Conservation (phyloP, 2,113 vertebrate species). For the Chitala chitala region DNA sequence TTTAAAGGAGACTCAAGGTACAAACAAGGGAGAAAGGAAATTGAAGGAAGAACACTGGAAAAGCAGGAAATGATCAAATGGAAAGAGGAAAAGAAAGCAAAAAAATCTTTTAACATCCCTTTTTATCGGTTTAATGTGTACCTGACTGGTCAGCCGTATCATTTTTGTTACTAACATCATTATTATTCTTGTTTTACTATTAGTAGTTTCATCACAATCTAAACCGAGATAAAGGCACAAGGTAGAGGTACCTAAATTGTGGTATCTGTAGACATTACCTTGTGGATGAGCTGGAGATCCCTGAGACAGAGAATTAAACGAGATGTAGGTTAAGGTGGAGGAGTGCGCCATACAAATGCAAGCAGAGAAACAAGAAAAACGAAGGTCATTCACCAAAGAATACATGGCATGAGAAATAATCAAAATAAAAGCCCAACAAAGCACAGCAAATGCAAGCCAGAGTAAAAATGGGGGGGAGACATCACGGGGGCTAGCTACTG, state of each 20-base stretch:
- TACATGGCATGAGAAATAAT: background rate
- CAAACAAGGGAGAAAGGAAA: background rate
- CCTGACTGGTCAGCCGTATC: too few relatives aligned
- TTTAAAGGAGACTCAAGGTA: background rate
- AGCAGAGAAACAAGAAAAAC: slow-evolving; percentile 1
- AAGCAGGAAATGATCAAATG: background rate
- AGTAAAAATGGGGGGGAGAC: background rate
- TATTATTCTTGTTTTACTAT: background rate
- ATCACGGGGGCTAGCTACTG: slow-evolving; percentile 32
- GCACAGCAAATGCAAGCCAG: background rate
- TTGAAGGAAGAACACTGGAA: slow-evolving; percentile 1
- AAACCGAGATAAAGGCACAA: too few relatives aligned
- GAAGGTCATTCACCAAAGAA: background rate
- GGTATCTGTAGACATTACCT: background rate
- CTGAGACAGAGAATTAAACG: background rate
- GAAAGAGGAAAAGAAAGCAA: background rate
- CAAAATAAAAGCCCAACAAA: background rate
- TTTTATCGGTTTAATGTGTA: too few relatives aligned
- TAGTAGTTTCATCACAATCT: background rate
- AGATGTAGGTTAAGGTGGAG: background rate
- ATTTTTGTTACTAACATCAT: background rate
- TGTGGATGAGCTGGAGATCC: background rate
- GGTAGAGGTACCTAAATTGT: background rate
- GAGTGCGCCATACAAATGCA: slow-evolving; percentile 18
- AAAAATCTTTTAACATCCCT: background rate